Evolutionary conservation across 1,140 invertebrate genomes (phyloP).

Genomic region (Zaprionus africanus): DNA sequence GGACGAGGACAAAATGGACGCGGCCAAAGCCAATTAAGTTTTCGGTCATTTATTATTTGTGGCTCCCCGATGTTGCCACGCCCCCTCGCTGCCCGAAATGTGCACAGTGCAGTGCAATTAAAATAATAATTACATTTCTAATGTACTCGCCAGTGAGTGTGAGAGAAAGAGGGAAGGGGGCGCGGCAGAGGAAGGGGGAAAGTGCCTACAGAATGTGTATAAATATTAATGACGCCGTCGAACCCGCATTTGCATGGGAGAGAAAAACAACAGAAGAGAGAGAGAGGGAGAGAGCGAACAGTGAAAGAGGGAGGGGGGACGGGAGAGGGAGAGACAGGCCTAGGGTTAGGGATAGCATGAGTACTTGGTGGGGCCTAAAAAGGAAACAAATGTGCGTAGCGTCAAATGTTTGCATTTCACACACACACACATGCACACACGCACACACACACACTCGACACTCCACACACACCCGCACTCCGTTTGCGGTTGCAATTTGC

Average conservation of each 20-base stretch:
- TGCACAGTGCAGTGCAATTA: constrained; percentile 72
- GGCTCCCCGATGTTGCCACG: constrained; percentile 24
- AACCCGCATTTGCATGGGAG: constrained; percentile 29
- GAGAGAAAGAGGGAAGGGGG: constrained; percentile 6
- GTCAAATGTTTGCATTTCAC: constrained; percentile 75
- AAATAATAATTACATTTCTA: constrained; percentile 84
- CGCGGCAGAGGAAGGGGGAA: not conserved
- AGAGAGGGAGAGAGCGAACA: not conserved
- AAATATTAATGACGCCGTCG: constrained; percentile 79
- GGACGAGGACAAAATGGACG: constrained; percentile 15
- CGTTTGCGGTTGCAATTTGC: constrained; percentile 59
- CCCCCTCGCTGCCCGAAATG: constrained; percentile 46
- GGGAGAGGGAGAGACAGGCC: not conserved
- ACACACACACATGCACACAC: constrained; percentile 57
- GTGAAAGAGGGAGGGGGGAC: not conserved
- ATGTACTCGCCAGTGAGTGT: constrained; percentile 63
- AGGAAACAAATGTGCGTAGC: constrained; percentile 72
- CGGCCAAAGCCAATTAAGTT: constrained; percentile 41
- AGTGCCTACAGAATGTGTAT: constrained; percentile 47
- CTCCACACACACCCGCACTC: constrained; percentile 21
- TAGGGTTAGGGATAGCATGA: constrained; percentile 4
- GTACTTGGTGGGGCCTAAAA: constrained; percentile 22
- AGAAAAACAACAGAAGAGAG: not conserved
- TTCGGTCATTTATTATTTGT: constrained; percentile 77
- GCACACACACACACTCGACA: constrained; percentile 32